Base-by-base conservation (phyloP, 2,888 invertebrate species). In the Lypha dubia region DNA sequence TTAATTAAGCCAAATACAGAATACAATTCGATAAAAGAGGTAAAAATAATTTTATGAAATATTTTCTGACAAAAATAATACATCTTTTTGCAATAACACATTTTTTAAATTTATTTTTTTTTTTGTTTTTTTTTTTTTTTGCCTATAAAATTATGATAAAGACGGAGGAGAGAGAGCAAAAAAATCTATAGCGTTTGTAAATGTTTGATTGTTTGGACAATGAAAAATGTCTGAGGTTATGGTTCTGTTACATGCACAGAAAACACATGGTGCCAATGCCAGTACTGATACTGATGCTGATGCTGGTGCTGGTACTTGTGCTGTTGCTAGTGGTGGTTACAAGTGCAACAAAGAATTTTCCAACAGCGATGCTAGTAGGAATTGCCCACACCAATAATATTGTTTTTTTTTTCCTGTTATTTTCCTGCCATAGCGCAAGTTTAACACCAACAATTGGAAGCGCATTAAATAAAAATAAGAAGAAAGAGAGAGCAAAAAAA, bases 141-240 rank as follows among this genome's bases (percentile, higher is more conserved):
- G n/a, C n/a, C n/a, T 4, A 7, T 38, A 44, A 35, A 32, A 17
- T 28, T 68, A 49, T 49, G 60, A 70, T 77, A 70, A 70, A 68
- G 67, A 68, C 58, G 24, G 76, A 76, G 24, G 76, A 76, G 65
- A 56, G 56, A 46, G 65, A 56, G 56, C 7, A 58, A 58, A 49
- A 65, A 60, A 28, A 44, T 77, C 7, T 13, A 44, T 82, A 79
- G 60, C 74, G 62, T 79, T 84, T 81, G 81, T 74, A 84, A 84
- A 84, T 84, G 81, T 84, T 84, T 81, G 84, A 84, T 84, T 84
- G 84, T 84, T 84, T 84, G 84, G 81, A 84, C 77, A 84, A 81
- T 77, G 84, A 84, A 84, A 84, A 84, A 84, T 84, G 81, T 81
- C 77, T 81, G 74, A 84, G 84, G 84, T 84, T 84, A 84, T 84